Base-by-base conservation (phyloP, 2,888 invertebrate genomes). In the Andrena hattorfiana region DNA sequence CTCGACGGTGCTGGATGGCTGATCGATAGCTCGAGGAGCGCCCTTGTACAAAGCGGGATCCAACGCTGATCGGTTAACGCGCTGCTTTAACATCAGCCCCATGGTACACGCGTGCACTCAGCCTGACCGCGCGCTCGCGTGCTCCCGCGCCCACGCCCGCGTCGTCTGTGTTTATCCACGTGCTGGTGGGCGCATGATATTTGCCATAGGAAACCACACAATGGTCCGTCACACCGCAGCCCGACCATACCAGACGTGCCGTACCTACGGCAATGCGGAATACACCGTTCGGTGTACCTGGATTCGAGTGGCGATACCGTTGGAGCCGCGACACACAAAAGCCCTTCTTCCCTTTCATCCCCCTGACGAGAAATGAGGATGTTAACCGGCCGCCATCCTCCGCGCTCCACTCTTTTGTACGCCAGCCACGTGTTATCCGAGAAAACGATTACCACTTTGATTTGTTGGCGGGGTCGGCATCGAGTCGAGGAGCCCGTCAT, bases 141-240 rank as follows among this genome's bases (percentile, higher is more conserved):
- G 42, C 42, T 16, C 32, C 51, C 66, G 28, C 60, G 49, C 66
- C 30, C 49, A 67, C 30, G 62, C 56, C 13, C 30, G 0, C 60
- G n/a, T 77, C 28, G 75, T 63, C 60, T 71, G 82, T 82, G 88
- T 81, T 81, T 84, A 70, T 79, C 66, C 77, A 71, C 81, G 79
- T 67, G 73, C 77, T 60, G 62, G 64, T 70, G 64, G 67, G 67
- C 63, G 77, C 76, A 68, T 81, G 82, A 86, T 88, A 89, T 89
- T 89, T 89, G 88, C 88, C 86, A 69, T 86, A 89, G 88, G 89
- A 89, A 89, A 85, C 89, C 89, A 75, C 89, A 89, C 89, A 89
- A 89, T 89, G 74, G 88, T 77, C 86, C 80, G 87, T 87, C 88
- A 88, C 88, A 86, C 81, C 87, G 83, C 88, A 85, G 69, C 88